Conservation (phyloP, 37 sponge, comb jelly and placozoan genomes). For the Oopsacas minuta region DNA sequence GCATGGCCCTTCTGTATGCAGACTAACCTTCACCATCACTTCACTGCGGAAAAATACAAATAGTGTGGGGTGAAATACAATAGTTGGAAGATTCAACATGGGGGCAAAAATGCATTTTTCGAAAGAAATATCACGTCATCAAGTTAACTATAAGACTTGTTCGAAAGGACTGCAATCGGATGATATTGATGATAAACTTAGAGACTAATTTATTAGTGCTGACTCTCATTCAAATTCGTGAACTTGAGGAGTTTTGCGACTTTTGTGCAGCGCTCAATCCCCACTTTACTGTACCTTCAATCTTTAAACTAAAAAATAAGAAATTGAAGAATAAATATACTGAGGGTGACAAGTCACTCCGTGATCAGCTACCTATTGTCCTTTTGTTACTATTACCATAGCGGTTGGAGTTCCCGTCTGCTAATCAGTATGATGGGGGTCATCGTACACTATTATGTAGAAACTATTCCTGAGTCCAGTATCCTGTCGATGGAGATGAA, state of each 20-base stretch:
- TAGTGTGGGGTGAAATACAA: not conserved
- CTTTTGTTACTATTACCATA: slow-evolving; percentile 8
- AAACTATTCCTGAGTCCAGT: not conserved
- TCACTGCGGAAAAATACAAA: not conserved
- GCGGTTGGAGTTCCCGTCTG: not conserved
- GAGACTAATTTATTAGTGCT: not conserved
- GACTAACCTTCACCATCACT: slow-evolving; percentile 6
- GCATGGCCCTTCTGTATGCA: slow-evolving; percentile 7
- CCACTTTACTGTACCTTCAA: not conserved
- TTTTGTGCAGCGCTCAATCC: slow-evolving; percentile 14
- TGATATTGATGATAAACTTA: slow-evolving; percentile 1
- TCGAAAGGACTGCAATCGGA: not conserved
- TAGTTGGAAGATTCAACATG: not conserved
- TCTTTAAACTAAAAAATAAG: not conserved
- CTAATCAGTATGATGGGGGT: slow-evolving; percentile 17
- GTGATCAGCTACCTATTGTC: not conserved
- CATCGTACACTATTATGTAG: not conserved
- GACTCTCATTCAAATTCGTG: not conserved
- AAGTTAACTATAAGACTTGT: not conserved
- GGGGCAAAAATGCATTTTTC: not conserved
- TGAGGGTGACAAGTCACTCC: not conserved
- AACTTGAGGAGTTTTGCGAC: not conserved
- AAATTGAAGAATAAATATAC: not conserved
- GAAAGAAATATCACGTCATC: not conserved
- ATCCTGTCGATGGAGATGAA: not conserved